A percentile compares a stretch with the other conserved stretches of the same genome.
Conservation (phyloP, 2,888 invertebrate genomes). For the Eledone cirrhosa region DNA sequence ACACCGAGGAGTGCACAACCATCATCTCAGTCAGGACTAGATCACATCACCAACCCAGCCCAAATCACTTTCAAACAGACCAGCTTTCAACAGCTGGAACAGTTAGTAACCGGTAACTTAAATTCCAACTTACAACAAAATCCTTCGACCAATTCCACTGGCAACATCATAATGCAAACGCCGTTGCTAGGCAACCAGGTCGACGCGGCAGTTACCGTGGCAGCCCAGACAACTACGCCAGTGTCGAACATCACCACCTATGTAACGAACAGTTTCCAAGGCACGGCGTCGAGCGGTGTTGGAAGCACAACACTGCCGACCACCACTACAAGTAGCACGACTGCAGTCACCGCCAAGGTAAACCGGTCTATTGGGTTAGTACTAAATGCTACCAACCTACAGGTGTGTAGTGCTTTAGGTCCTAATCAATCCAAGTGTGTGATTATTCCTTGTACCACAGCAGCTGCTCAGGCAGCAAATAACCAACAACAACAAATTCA, state of each 20-base stretch:
- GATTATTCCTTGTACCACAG: background rate
- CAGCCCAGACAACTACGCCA: slow-evolving; percentile 11
- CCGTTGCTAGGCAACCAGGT: background rate
- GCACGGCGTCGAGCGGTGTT: background rate
- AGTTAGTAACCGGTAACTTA: background rate
- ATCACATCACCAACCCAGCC: slow-evolving; percentile 29
- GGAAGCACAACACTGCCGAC: background rate
- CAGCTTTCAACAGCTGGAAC: slow-evolving; percentile 11
- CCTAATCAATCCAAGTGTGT: slow-evolving; percentile 15
- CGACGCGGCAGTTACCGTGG: background rate
- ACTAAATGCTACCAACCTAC: background rate
- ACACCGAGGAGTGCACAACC: background rate
- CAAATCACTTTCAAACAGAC: slow-evolving; percentile 18
- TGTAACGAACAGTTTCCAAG: slow-evolving; percentile 23
- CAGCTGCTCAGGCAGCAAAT: background rate
- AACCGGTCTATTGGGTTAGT: slow-evolving; percentile 7
- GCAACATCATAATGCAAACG: slow-evolving; percentile 14
- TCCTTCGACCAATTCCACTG: background rate
- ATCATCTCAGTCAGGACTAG: background rate
- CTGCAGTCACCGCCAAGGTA: background rate
- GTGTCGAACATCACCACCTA: background rate
- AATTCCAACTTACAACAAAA: background rate
- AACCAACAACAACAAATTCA: background rate
- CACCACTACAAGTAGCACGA: background rate
- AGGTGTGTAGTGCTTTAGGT: background rate